A percentile compares a stretch with the other conserved stretches of the same genome.
Evolutionary conservation across 2,888 invertebrate genomes (phyloP).

Genomic region (Achlya flavicornis): DNA sequence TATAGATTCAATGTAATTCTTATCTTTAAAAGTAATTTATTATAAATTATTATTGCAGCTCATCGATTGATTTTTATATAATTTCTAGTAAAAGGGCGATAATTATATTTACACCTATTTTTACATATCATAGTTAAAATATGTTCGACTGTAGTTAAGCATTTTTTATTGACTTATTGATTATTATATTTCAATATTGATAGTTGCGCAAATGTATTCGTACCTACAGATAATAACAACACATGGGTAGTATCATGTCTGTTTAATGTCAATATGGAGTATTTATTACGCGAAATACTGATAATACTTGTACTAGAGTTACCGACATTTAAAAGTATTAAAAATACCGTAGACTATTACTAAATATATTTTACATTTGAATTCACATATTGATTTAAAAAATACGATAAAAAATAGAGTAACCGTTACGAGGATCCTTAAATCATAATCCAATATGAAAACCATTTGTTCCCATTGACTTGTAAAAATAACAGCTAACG

Average conservation of each 20-base stretch:
- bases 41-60: too few relatives aligned
- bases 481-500: constrained; percentile 18
- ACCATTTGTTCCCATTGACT: constrained; percentile 20
- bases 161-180: neutral
- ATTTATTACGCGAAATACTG: constrained; percentile 1
- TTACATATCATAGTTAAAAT: too few relatives aligned
- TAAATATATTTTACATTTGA: neutral
- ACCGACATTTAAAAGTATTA: neutral
- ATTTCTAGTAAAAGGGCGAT: too few relatives aligned
- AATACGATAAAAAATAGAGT: too few relatives aligned
- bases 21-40: neutral
- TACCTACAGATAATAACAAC: constrained; percentile 1
- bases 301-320: neutral
- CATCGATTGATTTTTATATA: too few relatives aligned
- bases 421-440: neutral
- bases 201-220: neutral
- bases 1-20: neutral
- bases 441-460: neutral
- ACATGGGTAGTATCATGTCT: constrained; percentile 17
- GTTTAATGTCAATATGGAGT: constrained; percentile 38
- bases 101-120: too few relatives aligned
- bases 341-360: neutral
- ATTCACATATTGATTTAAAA: too few relatives aligned
- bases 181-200: neutral
- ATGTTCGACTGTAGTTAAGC: too few relatives aligned